Base-by-base conservation (phyloP, 35 echinoderm and acorn worm genomes). In the Apostichopus parvimensis region DNA sequence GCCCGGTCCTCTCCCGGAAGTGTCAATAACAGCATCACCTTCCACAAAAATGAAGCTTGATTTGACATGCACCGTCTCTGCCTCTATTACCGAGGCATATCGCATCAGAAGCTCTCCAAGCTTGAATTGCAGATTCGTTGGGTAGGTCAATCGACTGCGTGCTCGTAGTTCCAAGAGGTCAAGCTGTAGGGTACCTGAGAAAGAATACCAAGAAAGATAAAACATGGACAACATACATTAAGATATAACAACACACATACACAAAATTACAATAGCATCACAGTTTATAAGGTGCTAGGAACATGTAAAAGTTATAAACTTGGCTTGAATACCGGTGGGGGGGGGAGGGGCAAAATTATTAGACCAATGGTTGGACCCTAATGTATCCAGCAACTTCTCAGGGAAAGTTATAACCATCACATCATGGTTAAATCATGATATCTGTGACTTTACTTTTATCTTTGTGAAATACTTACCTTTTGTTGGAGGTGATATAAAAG, bases 1-100 rank as follows among this genome's bases (percentile, higher is more conserved):
- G 9, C 9, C 91, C 15, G 95, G 95, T 11, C 93, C 95, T 58
- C 91, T 66, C 10, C 87, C 95, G 15, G 87, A 79, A 7, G 94
- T 94, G 64, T 97, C 70, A 28, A 97, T 73, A 54, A 26, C 78
- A 55, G 95, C 95, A 62, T 93, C 95, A 17, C 95, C 95, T 81
- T 97, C 95, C 4, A 97, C 89, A 77, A 88, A 82, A 17, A 95
- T 24, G 62, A 95, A 92, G 13, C 79, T 91, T 52, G 91, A 94
- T 62, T 54, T 86, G 12, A 97, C 79, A 53, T 80, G 84, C 52
- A 97, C 77, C 1, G 91, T 82, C 59, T 97, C 56, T 76, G 95
- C 93, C 0, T 78, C 57, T 70, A 97, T 87, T 54, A n/a, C 20
- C 6, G 95, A 97, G 54, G 90, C 56, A 58, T 97, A 95, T 14